Conservation (phyloP, 2,113 vertebrate species). For the Microtus ochrogaster region DNA sequence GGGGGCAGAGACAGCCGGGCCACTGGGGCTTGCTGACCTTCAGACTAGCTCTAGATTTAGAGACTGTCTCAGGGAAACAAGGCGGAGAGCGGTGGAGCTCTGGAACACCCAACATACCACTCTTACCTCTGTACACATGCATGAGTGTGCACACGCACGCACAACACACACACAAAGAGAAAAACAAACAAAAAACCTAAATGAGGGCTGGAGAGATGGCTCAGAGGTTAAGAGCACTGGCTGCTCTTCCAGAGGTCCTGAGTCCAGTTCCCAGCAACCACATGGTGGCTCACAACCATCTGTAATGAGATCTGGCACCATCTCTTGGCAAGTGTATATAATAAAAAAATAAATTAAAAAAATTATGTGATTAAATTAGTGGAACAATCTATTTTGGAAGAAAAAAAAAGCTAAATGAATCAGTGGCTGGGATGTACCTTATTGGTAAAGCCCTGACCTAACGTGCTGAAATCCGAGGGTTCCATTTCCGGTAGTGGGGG, state of each 20-base stretch:
- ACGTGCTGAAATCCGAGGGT: neutral
- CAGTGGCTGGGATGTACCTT: neutral
- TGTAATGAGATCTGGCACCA: no score
- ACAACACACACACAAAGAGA: neutral
- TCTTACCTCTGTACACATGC: no score
- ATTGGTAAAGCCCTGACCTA: neutral
- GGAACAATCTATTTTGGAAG: no score
- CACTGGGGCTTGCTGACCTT: neutral
- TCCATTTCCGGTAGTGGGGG: neutral
- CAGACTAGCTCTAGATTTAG: neutral
- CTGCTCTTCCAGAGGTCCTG: no score
- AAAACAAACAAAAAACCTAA: neutral
- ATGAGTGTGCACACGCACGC: accelerated
- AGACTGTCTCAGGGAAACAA: neutral
- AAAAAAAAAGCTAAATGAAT: neutral
- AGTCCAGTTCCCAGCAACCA: no score
- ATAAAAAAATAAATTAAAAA: no score
- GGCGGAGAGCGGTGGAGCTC: neutral
- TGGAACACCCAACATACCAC: no score
- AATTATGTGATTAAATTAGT: no score
- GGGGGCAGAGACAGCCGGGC: neutral
- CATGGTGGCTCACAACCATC: no score
- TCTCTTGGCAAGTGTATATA: no score
- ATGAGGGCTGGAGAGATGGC: neutral
- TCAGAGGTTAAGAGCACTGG: no score